phyloP scores from a whole-genome alignment of 1,140 invertebrate species.

The Wasmannia auropunctata region DNA sequence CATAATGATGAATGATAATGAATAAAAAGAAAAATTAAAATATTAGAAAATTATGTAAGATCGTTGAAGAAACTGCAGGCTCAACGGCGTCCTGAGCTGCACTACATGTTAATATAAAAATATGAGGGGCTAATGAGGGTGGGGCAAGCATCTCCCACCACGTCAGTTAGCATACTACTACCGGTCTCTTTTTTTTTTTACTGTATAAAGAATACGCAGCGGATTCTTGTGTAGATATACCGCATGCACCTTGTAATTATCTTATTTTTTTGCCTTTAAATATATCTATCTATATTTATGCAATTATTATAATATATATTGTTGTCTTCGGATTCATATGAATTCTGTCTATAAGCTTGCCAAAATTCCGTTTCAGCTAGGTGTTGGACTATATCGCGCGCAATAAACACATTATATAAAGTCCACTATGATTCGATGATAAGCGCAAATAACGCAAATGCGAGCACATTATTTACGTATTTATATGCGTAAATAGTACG shows the following conservation, averaged over 20 bases:
- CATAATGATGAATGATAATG: neutral
- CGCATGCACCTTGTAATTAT: neutral
- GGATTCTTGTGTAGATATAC: neutral
- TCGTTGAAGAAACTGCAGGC: conserved; percentile 63
- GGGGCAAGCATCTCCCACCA: conserved; percentile 51
- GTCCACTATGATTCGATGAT: neutral
- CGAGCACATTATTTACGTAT: neutral
- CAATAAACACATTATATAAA: conserved; percentile 39
- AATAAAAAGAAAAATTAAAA: neutral
- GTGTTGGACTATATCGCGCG: neutral
- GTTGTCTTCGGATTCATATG: neutral
- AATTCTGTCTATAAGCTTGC: neutral
- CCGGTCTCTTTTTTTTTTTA: neutral
- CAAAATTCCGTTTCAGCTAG: neutral
- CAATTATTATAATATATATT: neutral
- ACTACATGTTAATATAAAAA: conserved; percentile 81
- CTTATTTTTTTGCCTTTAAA: neutral
- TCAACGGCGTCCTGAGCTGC: conserved; percentile 64
- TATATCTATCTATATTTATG: neutral
- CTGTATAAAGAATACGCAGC: neutral
- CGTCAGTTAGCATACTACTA: neutral
- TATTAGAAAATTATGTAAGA: conserved; percentile 13
- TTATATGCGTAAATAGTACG: neutral
- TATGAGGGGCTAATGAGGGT: conserved; percentile 63
- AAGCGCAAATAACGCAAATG: neutral